Base-by-base conservation (phyloP, 2,888 invertebrate species). In the Stenoptilia bipunctidactyla region DNA sequence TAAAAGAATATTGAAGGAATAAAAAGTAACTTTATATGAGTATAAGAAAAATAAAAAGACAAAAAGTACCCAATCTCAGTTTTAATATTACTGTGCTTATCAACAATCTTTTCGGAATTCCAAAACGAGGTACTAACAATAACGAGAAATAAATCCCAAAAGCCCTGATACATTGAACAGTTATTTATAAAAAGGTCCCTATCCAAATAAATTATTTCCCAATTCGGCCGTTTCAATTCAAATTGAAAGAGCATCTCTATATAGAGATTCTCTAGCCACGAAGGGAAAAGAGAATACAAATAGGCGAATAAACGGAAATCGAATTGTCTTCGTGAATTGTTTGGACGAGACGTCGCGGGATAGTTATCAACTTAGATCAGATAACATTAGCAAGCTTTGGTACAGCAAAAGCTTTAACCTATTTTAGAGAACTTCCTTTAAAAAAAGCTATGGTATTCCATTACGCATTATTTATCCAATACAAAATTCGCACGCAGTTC, bases 181-280 rank as follows among this genome's bases (percentile, higher is more conserved):
- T 61, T 60, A 60, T 53, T 59, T 64, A 69, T 66, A 66, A 74
- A 74, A 74, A 70, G 71, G 67, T 65, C 66, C 63, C 64, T 60
- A 66, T 61, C 57, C 61, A 71, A 70, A 80, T 76, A 79, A 76
- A 75, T 76, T 71, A 75, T 74, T 69, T 65, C 66, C 66, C 68
- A 65, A 76, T 73, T 72, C 77, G 69, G 65, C 68, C 70, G 71
- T 75, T 77, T 72, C 74, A 62, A 77, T 79, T 79, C 72, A 73
- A 79, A 80, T 76, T 74, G 77, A 76, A 76, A 80, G 70, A 74
- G 62, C 69, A 72, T 73, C 66, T 66, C 63, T 67, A 64, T 72
- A 75, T 72, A 73, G 66, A 76, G 71, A 75, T 77, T 74, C 58
- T 74, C 67, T 75, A 72, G 73, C 72, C 73, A 59, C 71, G 63